Conservation (phyloP, 2,888 invertebrate species). For the Parapristionchus giblindavisi region DNA sequence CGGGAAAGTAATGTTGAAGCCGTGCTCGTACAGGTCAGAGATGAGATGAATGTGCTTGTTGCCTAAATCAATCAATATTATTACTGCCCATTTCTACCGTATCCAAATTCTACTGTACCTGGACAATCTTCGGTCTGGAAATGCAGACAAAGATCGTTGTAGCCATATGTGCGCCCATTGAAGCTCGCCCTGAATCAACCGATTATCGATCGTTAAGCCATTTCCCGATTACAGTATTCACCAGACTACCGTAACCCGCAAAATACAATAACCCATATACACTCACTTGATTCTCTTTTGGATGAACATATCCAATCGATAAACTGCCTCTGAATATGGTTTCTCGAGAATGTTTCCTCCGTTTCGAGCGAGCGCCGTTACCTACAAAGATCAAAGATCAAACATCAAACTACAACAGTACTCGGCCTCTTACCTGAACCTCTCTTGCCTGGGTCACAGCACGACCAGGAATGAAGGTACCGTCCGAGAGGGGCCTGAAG, state of each 20-base stretch:
- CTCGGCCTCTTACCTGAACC: conserved; percentile 65
- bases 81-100: no score
- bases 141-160: conserved; percentile 65
- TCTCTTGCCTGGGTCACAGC: conserved; percentile 69
- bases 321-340: conserved; percentile 70
- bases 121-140: conserved; percentile 46
- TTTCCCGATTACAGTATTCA: no score
- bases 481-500: conserved; percentile 67
- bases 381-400: conserved; percentile 44
- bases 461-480: conserved; percentile 68
- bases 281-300: conserved; percentile 49
- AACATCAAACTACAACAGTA: no score
- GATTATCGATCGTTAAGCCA: neutral
- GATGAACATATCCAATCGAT: conserved; percentile 64
- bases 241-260: conserved; percentile 7
- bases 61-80: conserved; percentile 62
- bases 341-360: conserved; percentile 82
- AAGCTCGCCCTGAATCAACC: conserved; percentile 45
- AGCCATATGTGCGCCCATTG: conserved; percentile 58
- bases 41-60: conserved; percentile 66
- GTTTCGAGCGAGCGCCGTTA: conserved; percentile 85
- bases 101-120: neutral
- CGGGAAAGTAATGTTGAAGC: conserved; percentile 67
- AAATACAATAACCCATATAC: neutral
- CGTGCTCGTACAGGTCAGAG: conserved; percentile 63